Evolutionary conservation across 2,113 vertebrate genomes (phyloP), one percentile per base, ranked within the genome.

Genomic region (Deroptyus accipitrinus): DNA sequence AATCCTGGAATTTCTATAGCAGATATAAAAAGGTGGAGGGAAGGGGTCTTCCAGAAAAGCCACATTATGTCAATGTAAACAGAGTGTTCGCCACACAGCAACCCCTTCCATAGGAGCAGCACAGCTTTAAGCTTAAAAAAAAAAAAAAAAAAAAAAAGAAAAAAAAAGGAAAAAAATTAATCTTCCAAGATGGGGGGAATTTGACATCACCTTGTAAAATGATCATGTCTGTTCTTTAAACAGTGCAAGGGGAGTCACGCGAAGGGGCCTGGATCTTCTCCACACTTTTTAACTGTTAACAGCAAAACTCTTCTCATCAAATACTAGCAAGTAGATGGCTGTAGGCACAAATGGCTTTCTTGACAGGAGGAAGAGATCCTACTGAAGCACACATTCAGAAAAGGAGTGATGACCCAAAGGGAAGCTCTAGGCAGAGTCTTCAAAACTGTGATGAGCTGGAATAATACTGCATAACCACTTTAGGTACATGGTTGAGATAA

Each of bases 121-220:
- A 62, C 5, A 49, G 4, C 4, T 75, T 74, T 55, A 55, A 61
- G 15, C 8, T 44, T 23, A 2, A 3, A 3, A 16, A 51, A 27
- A 20, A n/a, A 52, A 59, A 41, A 52, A 14, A 1, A 12, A 4
- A 0, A 12, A 19, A 4, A 2, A 33, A 41, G 13, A 41, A 15
- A 48, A 23, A 13, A 48, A 23, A 48, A 4, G 22, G 10, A 11
- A 46, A 28, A 54, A 10, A 3, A 30, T 22, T 41, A 35, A 20
- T 44, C 13, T 82, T 49, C 17, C 4, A 2, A 30, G 19, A 52
- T 51, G 9, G 11, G 2, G 10, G 11, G 83, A 63, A 80, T 52
- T 42, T 69, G 15, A 44, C 13, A 37, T 11, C 3, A 49, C 4
- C 7, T 42, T 76, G 35, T 10, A 17, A 39, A 66, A 79, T 37